phyloP scores from a whole-genome alignment of 2,113 vertebrate species.

The Thomomys bottae region DNA sequence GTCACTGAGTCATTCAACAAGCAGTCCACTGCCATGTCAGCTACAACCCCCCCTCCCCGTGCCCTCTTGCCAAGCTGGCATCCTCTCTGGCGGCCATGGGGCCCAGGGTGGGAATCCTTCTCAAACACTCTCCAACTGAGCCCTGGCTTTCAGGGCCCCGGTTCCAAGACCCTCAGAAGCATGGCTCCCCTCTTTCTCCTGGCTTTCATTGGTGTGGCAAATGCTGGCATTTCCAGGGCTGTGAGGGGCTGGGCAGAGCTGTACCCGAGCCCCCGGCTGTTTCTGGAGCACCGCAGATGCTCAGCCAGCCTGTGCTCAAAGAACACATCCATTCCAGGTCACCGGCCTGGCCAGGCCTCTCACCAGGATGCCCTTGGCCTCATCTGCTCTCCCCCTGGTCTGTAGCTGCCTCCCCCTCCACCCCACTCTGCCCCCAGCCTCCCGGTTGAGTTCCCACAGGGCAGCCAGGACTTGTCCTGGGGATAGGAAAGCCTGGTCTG shows the following conservation, averaged over 20 bases:
- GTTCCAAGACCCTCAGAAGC: neutral
- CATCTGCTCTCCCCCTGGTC: neutral
- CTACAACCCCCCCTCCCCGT: neutral
- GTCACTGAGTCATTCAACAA: conserved; percentile 22
- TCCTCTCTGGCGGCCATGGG: neutral
- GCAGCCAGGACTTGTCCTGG: neutral
- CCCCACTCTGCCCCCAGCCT: too few species aligned
- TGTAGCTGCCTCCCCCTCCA: neutral
- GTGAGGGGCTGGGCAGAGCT: neutral
- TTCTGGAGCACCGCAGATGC: neutral
- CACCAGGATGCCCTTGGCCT: neutral
- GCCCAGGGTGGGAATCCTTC: too few species aligned
- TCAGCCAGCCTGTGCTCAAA: neutral
- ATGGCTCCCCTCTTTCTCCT: neutral
- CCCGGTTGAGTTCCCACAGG: neutral
- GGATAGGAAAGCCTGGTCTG: rapidly evolving
- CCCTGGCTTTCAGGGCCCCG: neutral
- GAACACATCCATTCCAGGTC: neutral
- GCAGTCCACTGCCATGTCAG: neutral
- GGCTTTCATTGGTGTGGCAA: too few species aligned
- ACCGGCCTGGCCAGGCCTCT: neutral
- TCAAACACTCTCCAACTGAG: neutral
- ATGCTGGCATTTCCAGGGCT: neutral
- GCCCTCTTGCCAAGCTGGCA: neutral
- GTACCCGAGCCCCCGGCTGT: neutral